A percentile compares a stretch with the other conserved stretches of the same genome.
These are phyloP conservation scores for Sarcophaga bullata DNA, from an alignment of 1,140 invertebrate species.

Conservation along the genomic window DNA sequence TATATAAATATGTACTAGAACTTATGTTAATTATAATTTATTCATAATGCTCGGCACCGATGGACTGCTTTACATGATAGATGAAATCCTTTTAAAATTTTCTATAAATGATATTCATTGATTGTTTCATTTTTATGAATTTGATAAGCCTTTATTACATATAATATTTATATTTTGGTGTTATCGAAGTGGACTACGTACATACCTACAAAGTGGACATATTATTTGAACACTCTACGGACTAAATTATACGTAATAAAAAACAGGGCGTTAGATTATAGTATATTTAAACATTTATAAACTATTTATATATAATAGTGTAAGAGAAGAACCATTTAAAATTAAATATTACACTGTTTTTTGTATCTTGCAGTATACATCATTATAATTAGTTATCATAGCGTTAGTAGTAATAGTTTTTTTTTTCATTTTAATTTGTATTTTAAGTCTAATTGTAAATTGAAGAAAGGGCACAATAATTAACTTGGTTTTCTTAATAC, in stretches of 20 bases:
- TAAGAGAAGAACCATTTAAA: no score
- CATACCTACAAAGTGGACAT: neutral
- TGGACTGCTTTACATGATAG: no score
- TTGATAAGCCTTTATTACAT: slow-evolving; percentile 41
- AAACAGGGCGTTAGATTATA: neutral
- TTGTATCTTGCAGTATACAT: neutral
- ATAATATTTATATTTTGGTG: slow-evolving; percentile 50
- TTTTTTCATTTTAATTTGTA: slow-evolving; percentile 60
- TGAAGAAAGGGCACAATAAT: slow-evolving; percentile 37
- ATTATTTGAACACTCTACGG: slow-evolving; percentile 3
- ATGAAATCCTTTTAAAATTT: no score
- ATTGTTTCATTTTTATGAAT: slow-evolving; percentile 44
- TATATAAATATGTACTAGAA: no score
- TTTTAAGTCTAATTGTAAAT: slow-evolving; percentile 48
- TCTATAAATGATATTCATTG: no score
- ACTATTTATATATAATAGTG: no score
- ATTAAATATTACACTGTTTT: slow-evolving; percentile 36
- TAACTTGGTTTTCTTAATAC: slow-evolving; percentile 31
- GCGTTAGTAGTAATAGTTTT: slow-evolving; percentile 54
- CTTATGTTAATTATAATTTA: no score
- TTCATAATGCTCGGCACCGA: no score
- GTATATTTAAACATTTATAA: neutral
- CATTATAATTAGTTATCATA: slow-evolving; percentile 30
- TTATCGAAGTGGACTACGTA: slow-evolving; percentile 21
- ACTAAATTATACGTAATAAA: neutral